Conservation (phyloP, 2,797 vertebrate species). For the Crypturellus tataupa region DNA sequence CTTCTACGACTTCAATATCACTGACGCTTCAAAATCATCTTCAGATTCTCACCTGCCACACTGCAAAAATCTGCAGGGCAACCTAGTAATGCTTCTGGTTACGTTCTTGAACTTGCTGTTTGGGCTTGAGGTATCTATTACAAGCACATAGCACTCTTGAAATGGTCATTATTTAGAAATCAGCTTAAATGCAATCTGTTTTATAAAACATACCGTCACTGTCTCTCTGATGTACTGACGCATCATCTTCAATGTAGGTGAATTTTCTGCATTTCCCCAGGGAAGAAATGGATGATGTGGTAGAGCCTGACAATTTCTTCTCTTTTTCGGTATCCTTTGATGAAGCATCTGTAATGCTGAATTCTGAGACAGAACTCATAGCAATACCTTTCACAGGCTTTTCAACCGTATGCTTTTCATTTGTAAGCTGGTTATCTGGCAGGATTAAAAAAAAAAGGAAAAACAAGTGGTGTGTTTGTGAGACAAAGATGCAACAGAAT, state of each 20-base stretch:
- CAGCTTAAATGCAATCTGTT: slow-evolving; percentile 33
- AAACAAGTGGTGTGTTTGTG: not conserved
- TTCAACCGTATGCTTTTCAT: slow-evolving; percentile 80
- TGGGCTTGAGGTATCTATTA: slow-evolving; percentile 47
- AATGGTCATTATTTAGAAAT: slow-evolving; percentile 71
- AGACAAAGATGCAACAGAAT: slow-evolving; percentile 46
- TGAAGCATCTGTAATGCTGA: slow-evolving; percentile 77
- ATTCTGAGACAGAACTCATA: slow-evolving; percentile 80
- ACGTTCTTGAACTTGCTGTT: slow-evolving; percentile 49
- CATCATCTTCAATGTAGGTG: slow-evolving; percentile 84
- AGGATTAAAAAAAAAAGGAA: not conserved
- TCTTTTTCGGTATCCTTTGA: slow-evolving; percentile 79
- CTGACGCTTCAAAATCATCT: slow-evolving; percentile 48
- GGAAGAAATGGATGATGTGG: slow-evolving; percentile 83
- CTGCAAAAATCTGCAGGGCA: slow-evolving; percentile 60
- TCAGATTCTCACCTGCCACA: slow-evolving; percentile 52
- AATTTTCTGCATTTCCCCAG: slow-evolving; percentile 87
- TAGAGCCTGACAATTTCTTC: slow-evolving; percentile 78
- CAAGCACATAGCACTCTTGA: slow-evolving; percentile 53
- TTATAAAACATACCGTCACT: slow-evolving; percentile 86
- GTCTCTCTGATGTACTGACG: slow-evolving; percentile 85
- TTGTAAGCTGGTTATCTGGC: slow-evolving; percentile 81
- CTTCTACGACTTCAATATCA: not conserved
- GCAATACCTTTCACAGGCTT: slow-evolving; percentile 79
- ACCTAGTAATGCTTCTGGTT: slow-evolving; percentile 55